Percentiles rank a stretch among this genome's conserved stretches.
phyloP scores from a whole-genome alignment of 23 tunicate species.

The Trididemnum miniatum region DNA sequence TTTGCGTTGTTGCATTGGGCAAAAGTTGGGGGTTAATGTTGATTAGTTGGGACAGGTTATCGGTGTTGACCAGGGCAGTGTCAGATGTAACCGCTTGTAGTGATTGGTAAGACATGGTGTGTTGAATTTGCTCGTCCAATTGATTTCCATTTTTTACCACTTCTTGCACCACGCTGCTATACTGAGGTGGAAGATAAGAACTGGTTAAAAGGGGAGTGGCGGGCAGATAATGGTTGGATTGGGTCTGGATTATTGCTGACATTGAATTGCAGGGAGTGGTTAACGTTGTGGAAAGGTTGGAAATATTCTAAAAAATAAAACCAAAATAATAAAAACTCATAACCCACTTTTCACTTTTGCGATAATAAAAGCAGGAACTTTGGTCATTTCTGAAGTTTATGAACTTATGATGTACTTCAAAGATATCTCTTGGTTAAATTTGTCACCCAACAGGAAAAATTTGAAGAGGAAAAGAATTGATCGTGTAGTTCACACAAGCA shows the following conservation, averaged over 20 bases:
- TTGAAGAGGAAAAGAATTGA: too few relatives aligned
- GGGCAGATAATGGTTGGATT: neutral
- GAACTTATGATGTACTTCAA: too few relatives aligned
- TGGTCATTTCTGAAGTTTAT: too few relatives aligned
- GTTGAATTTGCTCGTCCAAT: conserved; percentile 17
- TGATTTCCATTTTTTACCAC: neutral
- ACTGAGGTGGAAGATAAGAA: conserved; percentile 13
- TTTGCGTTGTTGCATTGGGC: conserved; percentile 13
- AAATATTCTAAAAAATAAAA: neutral
- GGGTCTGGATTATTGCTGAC: neutral
- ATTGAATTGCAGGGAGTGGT: neutral
- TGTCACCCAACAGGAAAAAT: too few relatives aligned
- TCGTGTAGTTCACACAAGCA: too few relatives aligned
- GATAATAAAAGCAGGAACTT: too few relatives aligned
- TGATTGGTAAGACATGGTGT: conserved; percentile 37
- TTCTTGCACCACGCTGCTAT: conserved; percentile 27
- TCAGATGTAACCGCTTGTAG: conserved; percentile 54
- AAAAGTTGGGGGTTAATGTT: conserved; percentile 22
- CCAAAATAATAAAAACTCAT: neutral
- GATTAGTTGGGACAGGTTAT: conserved; percentile 16
- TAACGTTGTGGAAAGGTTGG: neutral
- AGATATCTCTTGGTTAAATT: too few relatives aligned
- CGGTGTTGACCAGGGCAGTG: conserved; percentile 3
- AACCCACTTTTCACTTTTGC: too few relatives aligned
- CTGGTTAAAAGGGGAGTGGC: neutral